These are phyloP conservation scores for Cherax quadricarinatus DNA, from an alignment of 1,140 invertebrate species.

Conservation along the genomic window DNA sequence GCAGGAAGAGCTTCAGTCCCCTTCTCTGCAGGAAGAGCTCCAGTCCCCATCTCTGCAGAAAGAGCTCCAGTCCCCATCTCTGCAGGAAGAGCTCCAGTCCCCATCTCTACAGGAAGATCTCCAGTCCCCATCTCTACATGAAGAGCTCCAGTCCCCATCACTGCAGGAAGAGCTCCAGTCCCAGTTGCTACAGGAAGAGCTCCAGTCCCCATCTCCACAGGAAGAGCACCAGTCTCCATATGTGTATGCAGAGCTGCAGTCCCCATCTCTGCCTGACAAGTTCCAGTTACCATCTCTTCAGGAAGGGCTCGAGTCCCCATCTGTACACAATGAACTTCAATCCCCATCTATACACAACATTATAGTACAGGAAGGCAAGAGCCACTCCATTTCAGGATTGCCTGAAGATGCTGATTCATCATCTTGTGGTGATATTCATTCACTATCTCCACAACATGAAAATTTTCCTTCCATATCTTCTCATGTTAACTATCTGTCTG, in stretches of 20 bases:
- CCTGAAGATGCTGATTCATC: background rate
- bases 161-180: background rate
- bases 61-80: too few species aligned
- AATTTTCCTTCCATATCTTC: background rate
- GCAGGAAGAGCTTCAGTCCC: background rate
- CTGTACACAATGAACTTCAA: background rate
- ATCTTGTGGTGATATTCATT: background rate
- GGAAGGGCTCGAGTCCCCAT: background rate
- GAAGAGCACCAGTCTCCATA: too few species aligned
- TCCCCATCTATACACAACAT: too few species aligned
- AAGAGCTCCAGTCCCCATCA: background rate
- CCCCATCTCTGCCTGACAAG: background rate
- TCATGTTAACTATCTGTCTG: background rate
- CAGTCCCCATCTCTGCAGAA: background rate
- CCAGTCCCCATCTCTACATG: background rate
- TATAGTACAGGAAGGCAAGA: background rate
- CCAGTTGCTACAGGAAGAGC: too few species aligned
- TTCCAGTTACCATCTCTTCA: background rate
- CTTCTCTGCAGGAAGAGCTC: background rate
- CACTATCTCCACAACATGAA: background rate
- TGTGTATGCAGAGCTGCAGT: background rate
- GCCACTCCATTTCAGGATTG: background rate
- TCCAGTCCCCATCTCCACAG: too few species aligned
- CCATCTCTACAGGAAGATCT: too few species aligned
- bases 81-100: too few species aligned